A percentile compares a stretch with the other conserved stretches of the same genome.
These are phyloP conservation scores for Diorhabda elongata DNA, from an alignment of 1,140 invertebrate species.

Conservation along the genomic window DNA sequence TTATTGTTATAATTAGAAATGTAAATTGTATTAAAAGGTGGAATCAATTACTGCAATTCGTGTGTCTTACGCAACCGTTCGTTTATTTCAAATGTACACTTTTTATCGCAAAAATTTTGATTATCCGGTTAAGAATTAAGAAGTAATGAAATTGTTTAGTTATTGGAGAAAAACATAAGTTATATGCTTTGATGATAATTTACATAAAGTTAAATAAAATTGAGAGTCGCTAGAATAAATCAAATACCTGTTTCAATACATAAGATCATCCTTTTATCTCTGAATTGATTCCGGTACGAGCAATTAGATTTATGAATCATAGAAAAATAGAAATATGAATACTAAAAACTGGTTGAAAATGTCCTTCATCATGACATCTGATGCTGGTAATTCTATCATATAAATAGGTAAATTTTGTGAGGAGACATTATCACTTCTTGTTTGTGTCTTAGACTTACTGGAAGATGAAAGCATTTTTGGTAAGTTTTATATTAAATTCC, in stretches of 20 bases:
- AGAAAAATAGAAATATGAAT: not conserved
- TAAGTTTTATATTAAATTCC: not conserved
- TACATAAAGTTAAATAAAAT: not conserved
- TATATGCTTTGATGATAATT: no score
- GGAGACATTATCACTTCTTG: slow-evolving; percentile 10
- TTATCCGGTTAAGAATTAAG: no score
- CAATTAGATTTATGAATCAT: not conserved
- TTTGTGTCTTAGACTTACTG: slow-evolving; percentile 8
- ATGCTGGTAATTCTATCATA: slow-evolving; percentile 2
- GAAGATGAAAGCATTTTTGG: slow-evolving; percentile 20
- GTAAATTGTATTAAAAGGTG: no score
- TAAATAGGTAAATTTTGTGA: slow-evolving; percentile 10
- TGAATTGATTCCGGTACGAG: not conserved
- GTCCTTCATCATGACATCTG: slow-evolving; percentile 8
- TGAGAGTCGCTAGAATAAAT: slow-evolving; percentile 3
- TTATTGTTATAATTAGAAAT: no score
- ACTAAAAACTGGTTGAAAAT: slow-evolving; percentile 15
- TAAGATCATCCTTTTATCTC: not conserved
- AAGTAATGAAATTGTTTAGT: no score
- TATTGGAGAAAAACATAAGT: no score
- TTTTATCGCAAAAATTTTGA: no score
- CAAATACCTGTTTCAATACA: no score
- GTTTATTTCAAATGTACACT: no score
- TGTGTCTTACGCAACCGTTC: no score
- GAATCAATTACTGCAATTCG: no score